Percentiles rank a stretch among this genome's conserved stretches.
These are phyloP conservation scores for Xerus rutilus DNA, from an alignment of 2,797 vertebrate species.

Conservation along the genomic window DNA sequence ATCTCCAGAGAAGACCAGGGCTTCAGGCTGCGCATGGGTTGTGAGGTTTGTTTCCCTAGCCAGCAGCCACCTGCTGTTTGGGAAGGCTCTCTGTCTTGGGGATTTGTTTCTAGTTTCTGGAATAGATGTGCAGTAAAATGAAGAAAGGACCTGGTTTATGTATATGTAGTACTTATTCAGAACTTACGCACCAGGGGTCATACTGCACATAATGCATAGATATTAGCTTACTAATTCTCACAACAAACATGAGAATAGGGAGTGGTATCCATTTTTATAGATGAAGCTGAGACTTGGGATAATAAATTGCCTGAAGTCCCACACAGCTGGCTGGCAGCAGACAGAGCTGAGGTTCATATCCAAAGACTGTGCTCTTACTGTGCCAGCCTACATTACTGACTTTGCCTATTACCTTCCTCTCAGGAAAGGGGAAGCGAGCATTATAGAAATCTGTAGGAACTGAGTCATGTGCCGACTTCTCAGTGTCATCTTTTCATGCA, in stretches of 20 bases:
- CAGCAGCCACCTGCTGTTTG: not conserved
- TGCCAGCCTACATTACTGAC: not conserved
- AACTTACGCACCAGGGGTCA: not conserved
- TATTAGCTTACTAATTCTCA: not conserved
- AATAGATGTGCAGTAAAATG: not conserved
- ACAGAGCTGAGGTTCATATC: not conserved
- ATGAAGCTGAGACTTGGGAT: slow-evolving; percentile 3
- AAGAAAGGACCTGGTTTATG: not conserved
- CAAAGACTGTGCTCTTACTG: not conserved
- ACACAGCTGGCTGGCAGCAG: not conserved
- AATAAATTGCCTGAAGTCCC: not conserved
- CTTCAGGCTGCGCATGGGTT: slow-evolving; percentile 98
- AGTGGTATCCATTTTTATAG: not conserved
- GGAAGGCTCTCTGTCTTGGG: not conserved
- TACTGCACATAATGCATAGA: not conserved
- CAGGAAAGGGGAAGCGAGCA: not conserved
- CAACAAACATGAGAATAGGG: not conserved
- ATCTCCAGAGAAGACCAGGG: slow-evolving; percentile 99
- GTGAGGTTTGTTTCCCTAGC: slow-evolving; percentile 91
- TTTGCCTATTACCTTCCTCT: not conserved
- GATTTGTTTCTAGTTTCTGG: slow-evolving; percentile 46
- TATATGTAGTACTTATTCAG: not conserved
- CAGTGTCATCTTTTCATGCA: not conserved
- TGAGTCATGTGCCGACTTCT: not conserved
- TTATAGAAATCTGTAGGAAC: slow-evolving; percentile 13